These are phyloP conservation scores for Cavia porcellus DNA, from an alignment of 2,113 vertebrate genomes.

Conservation along the genomic window DNA sequence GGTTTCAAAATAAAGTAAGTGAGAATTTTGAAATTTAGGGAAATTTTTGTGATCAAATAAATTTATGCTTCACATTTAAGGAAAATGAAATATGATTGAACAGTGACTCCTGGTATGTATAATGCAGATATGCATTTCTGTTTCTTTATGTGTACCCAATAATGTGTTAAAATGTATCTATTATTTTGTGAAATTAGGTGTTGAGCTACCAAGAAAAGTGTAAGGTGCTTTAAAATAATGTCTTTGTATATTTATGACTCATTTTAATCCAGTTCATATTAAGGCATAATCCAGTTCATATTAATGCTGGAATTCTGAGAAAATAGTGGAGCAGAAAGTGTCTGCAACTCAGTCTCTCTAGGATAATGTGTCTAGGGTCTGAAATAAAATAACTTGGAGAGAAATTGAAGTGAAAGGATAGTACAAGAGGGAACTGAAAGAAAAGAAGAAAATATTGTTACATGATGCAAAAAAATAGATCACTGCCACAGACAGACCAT, in stretches of 20 bases:
- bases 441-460: too few relatives aligned
- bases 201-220: constrained; percentile 66
- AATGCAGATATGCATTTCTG: neutral
- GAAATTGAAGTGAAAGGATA: too few relatives aligned
- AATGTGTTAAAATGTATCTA: constrained; percentile 21
- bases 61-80: neutral
- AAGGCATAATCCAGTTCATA: constrained; percentile 54
- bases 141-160: constrained; percentile 32
- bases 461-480: too few relatives aligned
- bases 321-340: too few relatives aligned
- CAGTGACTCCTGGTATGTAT: constrained; percentile 22
- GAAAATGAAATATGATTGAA: constrained; percentile 36
- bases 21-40: neutral
- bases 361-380: too few relatives aligned
- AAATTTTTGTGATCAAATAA: neutral
- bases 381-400: too few relatives aligned
- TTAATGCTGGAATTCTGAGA: neutral
- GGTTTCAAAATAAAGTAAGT: neutral
- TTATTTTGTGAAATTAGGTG: constrained; percentile 68
- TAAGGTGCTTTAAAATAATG: constrained; percentile 64
- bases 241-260: constrained; percentile 53
- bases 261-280: constrained; percentile 59
- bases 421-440: too few relatives aligned
- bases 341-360: too few relatives aligned
- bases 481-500: too few relatives aligned